phyloP scores from a whole-genome alignment of 1,140 invertebrate genomes.

The Cardiocondyla obscurior region DNA sequence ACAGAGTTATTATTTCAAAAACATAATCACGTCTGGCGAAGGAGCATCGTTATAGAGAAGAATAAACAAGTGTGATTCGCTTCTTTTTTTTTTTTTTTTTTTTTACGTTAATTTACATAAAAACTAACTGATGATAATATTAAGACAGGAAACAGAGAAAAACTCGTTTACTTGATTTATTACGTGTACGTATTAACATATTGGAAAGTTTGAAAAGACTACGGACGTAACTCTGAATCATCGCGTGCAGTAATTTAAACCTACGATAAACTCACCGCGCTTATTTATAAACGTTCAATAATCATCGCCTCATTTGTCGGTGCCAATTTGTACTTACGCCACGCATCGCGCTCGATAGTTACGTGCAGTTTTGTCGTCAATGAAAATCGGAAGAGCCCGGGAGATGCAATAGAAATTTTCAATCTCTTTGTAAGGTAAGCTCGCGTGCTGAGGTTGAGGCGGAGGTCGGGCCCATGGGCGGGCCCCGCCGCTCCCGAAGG shows the following conservation, averaged over 20 bases:
- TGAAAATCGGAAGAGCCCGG: constrained; percentile 49
- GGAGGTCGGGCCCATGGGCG: constrained; percentile 83
- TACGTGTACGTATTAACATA: constrained; percentile 16
- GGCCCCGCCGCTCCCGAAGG: constrained; percentile 81
- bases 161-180: neutral
- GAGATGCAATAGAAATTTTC: constrained; percentile 66
- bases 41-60: neutral
- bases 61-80: neutral
- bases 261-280: neutral
- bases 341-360: neutral
- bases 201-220: constrained; percentile 13
- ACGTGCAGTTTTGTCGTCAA: constrained; percentile 1
- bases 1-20: constrained; percentile 7
- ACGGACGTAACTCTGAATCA: neutral
- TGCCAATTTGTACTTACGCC: neutral
- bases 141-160: neutral
- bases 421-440: constrained; percentile 69
- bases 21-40: too few species aligned
- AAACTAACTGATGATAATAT: neutral
- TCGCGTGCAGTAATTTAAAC: neutral
- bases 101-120: neutral
- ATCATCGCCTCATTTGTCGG: neutral
- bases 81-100: too few species aligned
- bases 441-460: constrained; percentile 69
- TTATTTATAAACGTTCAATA: neutral